phyloP scores from a whole-genome alignment of 2,888 invertebrate species.

The Endomychus coccineus region DNA sequence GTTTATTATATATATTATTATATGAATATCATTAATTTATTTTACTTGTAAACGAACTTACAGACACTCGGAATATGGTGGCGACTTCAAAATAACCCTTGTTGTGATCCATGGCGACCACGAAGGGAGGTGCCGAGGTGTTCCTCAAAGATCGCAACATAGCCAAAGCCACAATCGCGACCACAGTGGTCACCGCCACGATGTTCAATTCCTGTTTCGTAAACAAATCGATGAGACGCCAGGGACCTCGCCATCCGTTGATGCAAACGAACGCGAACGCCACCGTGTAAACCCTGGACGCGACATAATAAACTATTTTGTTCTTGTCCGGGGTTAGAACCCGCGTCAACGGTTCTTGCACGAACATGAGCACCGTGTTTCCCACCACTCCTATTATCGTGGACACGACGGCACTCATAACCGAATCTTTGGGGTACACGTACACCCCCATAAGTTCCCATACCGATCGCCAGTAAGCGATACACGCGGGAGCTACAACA shows the following conservation, averaged over 20 bases:
- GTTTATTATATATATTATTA: too few species aligned
- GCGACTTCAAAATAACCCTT: conserved; percentile 76
- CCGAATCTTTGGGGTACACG: conserved; percentile 55
- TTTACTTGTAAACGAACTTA: too few species aligned
- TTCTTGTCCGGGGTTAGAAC: conserved; percentile 61
- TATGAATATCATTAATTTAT: too few species aligned
- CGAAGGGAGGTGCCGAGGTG: conserved; percentile 75
- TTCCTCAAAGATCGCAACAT: conserved; percentile 67
- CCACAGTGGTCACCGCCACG: conserved; percentile 56
- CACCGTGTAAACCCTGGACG: conserved; percentile 67
- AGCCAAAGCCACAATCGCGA: conserved; percentile 61
- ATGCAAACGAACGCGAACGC: conserved; percentile 74
- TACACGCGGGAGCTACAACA: conserved; percentile 72
- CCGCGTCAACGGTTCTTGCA: conserved; percentile 55
- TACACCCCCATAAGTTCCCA: conserved; percentile 73
- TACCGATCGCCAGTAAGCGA: conserved; percentile 80
- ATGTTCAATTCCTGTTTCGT: conserved; percentile 51
- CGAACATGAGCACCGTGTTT: conserved; percentile 60
- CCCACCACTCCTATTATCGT: conserved; percentile 63
- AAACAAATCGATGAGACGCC: conserved; percentile 68
- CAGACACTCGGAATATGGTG: conserved; percentile 76
- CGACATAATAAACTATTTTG: conserved; percentile 59
- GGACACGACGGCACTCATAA: conserved; percentile 60
- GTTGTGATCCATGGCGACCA: conserved; percentile 65
- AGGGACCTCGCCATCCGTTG: conserved; percentile 82